Percentiles rank a stretch among this genome's conserved stretches.
Evolutionary conservation across 2,888 invertebrate species (phyloP).

Genomic region (Eretmocerus hayati): DNA sequence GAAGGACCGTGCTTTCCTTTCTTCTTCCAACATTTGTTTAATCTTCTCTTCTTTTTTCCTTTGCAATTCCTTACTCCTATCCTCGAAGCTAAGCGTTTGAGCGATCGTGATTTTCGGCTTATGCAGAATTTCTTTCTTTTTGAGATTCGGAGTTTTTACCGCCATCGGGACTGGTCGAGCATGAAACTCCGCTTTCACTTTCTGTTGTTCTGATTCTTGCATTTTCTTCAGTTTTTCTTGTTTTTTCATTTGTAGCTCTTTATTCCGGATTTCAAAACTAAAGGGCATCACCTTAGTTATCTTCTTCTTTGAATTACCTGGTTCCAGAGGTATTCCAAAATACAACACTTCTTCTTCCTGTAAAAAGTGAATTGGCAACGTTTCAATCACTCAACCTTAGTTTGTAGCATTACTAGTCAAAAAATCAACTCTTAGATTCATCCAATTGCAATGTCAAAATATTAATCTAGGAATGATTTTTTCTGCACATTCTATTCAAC

Average conservation of each 20-base stretch:
- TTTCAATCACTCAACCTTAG: background rate
- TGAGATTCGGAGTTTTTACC: conserved; percentile 24
- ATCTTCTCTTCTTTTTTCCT: conserved; percentile 57
- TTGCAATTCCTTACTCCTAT: conserved; percentile 54
- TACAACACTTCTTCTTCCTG: conserved; percentile 31
- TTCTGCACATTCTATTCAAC: background rate
- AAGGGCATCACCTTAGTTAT: conserved; percentile 42
- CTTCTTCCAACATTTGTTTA: conserved; percentile 54
- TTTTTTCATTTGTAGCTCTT: conserved; percentile 41
- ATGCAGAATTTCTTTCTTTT: conserved; percentile 6
- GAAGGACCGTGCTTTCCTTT: conserved; percentile 58
- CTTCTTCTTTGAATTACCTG: conserved; percentile 16
- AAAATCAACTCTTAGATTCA: too few relatives aligned
- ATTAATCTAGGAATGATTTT: background rate
- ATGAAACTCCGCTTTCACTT: conserved; percentile 47
- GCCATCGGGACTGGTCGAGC: conserved; percentile 57
- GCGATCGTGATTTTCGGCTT: conserved; percentile 22
- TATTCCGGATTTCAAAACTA: conserved; percentile 49
- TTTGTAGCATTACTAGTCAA: background rate
- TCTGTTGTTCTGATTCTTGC: conserved; percentile 28
- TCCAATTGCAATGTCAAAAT: background rate
- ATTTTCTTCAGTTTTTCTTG: conserved; percentile 44
- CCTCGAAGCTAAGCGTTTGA: conserved; percentile 55
- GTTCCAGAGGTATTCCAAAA: conserved; percentile 33
- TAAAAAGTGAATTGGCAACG: background rate